A percentile compares a stretch with the other conserved stretches of the same genome.
These are phyloP conservation scores for Oxystoma pomonae DNA, from an alignment of 2,888 invertebrate genomes.

Conservation along the genomic window DNA sequence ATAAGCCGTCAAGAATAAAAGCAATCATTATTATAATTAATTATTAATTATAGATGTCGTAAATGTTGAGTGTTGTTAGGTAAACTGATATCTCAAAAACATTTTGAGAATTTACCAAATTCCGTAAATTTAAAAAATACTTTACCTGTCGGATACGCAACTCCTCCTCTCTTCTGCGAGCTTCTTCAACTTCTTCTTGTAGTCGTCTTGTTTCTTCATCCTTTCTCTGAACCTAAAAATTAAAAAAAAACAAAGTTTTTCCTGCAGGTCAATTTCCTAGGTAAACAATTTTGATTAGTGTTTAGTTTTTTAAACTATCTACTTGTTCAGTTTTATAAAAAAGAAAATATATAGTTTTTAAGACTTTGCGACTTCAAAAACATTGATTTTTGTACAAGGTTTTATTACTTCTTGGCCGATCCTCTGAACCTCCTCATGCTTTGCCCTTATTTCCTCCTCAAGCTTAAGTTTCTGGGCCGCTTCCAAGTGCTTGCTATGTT, in stretches of 20 bases:
- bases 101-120: no score
- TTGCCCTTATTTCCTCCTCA: conserved; percentile 81
- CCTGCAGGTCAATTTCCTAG: no score
- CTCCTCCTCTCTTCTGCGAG: conserved; percentile 36
- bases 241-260: no score
- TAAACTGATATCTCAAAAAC: no score
- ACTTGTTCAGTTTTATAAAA: background rate
- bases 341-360: background rate
- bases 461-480: conserved; percentile 74
- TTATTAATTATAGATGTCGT: no score
- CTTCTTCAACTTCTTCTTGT: conserved; percentile 41
- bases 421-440: conserved; percentile 57
- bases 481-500: conserved; percentile 89
- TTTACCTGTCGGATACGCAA: conserved; percentile 23
- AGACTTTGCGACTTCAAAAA: no score
- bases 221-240: conserved; percentile 34
- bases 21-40: no score
- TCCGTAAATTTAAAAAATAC: no score
- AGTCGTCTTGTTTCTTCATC: conserved; percentile 39
- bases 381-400: no score
- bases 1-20: no score
- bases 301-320: background rate
- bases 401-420: conserved; percentile 39
- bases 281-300: no score
- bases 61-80: no score